These are phyloP conservation scores for Rhinolophus sinicus DNA, from an alignment of 2,113 vertebrate genomes.

Conservation along the genomic window DNA sequence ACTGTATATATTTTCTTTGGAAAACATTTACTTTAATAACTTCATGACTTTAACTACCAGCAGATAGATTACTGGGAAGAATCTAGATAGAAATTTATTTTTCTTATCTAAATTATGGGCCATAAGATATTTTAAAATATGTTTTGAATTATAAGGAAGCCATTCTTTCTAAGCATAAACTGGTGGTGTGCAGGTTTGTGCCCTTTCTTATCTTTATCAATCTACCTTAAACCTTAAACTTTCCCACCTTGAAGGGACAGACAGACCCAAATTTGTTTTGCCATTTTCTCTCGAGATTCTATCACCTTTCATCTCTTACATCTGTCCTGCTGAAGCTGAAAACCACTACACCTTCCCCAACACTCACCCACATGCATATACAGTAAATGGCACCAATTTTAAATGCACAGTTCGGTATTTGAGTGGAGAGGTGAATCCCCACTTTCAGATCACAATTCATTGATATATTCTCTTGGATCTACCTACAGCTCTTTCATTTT, in stretches of 20 bases:
- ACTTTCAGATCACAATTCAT: background rate
- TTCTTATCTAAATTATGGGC: conserved; percentile 47
- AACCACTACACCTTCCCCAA: background rate
- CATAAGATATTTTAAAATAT: background rate
- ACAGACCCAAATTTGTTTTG: background rate
- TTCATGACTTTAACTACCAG: background rate
- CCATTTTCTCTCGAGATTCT: background rate
- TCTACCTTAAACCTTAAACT: background rate
- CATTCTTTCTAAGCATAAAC: background rate
- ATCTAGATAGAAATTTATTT: conserved; percentile 17
- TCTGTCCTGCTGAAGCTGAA: background rate
- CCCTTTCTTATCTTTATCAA: background rate
- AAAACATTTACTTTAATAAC: background rate
- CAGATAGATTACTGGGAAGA: background rate
- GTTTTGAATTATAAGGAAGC: conserved; percentile 7
- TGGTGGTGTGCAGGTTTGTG: background rate
- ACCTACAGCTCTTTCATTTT: background rate
- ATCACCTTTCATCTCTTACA: background rate
- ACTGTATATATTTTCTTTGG: background rate
- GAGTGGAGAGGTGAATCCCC: background rate
- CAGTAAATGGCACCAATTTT: background rate
- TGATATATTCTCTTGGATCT: background rate
- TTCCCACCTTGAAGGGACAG: background rate
- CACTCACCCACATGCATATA: fast-evolving
- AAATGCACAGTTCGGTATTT: background rate